These are phyloP conservation scores for Saturnia japonica DNA, from an alignment of 2,888 invertebrate genomes.

Conservation along the genomic window DNA sequence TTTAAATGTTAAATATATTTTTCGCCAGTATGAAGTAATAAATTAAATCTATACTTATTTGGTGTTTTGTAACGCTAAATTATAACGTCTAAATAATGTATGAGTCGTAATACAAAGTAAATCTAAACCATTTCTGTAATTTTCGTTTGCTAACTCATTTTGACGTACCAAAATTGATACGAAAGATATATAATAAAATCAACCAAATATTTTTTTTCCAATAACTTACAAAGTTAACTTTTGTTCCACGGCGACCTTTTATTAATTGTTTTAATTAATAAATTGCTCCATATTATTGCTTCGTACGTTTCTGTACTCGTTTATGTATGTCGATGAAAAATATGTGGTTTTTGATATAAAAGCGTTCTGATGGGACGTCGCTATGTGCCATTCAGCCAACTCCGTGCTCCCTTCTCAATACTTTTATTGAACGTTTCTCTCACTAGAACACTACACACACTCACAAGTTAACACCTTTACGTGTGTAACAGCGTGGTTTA, in stretches of 20 bases:
- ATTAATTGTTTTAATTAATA: neutral
- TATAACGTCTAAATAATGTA: neutral
- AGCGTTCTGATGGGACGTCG: constrained; percentile 28
- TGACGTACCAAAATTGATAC: constrained; percentile 9
- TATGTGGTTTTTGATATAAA: constrained; percentile 57
- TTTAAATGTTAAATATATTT: neutral
- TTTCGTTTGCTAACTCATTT: constrained; percentile 1
- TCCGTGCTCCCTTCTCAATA: no score
- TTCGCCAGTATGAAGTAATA: neutral
- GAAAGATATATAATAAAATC: constrained; percentile 15
- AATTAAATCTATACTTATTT: neutral
- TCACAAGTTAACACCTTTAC: no score
- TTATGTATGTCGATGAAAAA: no score
- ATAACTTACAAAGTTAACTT: constrained; percentile 16
- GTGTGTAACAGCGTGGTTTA: no score
- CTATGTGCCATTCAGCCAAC: no score
- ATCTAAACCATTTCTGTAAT: constrained; percentile 13
- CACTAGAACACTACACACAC: no score
- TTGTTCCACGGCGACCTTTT: constrained; percentile 29
- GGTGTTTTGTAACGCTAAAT: neutral
- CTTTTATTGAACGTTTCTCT: no score
- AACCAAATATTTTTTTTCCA: constrained; percentile 12
- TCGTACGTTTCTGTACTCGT: no score
- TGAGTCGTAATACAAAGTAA: neutral
- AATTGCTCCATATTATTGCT: constrained; percentile 33